Evolutionary conservation across 2,113 vertebrate species (phyloP), one percentile per base, ranked within the genome.

Genomic region (Corythornis madagascariensis): DNA sequence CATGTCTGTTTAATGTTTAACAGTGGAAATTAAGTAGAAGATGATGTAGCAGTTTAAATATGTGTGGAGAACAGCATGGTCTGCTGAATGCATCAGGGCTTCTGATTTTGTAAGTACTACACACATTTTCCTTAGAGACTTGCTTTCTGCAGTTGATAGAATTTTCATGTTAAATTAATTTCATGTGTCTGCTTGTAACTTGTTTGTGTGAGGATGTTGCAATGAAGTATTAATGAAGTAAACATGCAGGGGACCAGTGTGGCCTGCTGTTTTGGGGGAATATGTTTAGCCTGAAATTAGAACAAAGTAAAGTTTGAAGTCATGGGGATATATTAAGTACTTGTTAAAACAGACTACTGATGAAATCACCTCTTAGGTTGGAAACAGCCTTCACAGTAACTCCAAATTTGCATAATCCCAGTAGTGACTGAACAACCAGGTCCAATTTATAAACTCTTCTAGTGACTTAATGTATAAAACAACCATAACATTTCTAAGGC

Each of bases 1-100:
- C 79, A 2, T 15, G 7, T 79, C 47, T 82, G 80, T 86, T 93
- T 96, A 97, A 97, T 94, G 38, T 86, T 96, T 97, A 96, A 96
- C 86, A 15, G 33, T 21, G 38, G 20, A 59, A 85, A 91, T 77
- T 35, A 67, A 33, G 50, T 42, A 69, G 80, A 78, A 70, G 59
- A 63, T 57, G 31, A 69, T 42, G 33, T 43, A 80, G 48, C 61
- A 84, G 14, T 84, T 71, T 86, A 96, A 96, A 65, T 84, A 91
- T 53, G 67, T 4, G 8, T 65, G 56, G 50, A 56, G 43, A 78
- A 29, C 6, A 82, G 42, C 18, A 38, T 26, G 48, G 35, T 78
- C 78, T 84, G 17, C 7, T 65, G 78, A 81, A 75, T 60, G n/a
- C 80, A 71, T 21, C 26, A 0, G 20, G n/a, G 26, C 85, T 86